Conservation (phyloP, 2,888 invertebrate genomes). For the Adelphocoris suturalis region DNA sequence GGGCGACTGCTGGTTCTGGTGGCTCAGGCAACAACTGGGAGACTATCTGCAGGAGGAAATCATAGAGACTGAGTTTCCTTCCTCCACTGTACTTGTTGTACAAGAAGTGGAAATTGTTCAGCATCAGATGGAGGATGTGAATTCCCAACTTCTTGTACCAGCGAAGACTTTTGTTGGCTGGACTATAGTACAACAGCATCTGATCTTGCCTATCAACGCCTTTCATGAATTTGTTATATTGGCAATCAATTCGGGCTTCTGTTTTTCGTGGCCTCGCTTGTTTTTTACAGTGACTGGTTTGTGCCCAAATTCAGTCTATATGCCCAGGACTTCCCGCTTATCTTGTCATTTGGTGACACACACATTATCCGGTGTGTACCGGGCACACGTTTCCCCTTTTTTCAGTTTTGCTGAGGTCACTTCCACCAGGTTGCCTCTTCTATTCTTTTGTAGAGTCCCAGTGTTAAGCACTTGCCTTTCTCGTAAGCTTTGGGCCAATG, state of each 20-base stretch:
- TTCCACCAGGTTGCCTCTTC: slow-evolving; percentile 8
- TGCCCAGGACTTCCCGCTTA: slow-evolving; percentile 69
- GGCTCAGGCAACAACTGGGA: background rate
- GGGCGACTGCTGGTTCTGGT: background rate
- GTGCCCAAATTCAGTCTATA: slow-evolving; percentile 67
- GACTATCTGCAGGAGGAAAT: slow-evolving; percentile 6
- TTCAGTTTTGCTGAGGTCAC: slow-evolving; percentile 29
- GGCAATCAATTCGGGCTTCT: slow-evolving; percentile 60
- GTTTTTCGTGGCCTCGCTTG: slow-evolving; percentile 49
- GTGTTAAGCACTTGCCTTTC: background rate
- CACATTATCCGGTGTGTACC: background rate
- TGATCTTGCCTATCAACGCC: slow-evolving; percentile 71
- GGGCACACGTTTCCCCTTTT: slow-evolving; percentile 43
- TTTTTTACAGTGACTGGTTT: slow-evolving; percentile 62
- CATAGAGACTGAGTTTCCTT: slow-evolving; percentile 15
- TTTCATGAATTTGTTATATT: slow-evolving; percentile 62
- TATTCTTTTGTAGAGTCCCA: background rate
- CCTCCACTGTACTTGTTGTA: background rate
- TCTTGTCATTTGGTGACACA: slow-evolving; percentile 71
- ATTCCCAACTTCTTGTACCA: slow-evolving; percentile 47
- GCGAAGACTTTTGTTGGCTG: background rate
- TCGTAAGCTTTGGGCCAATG: background rate
- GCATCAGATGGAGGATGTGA: slow-evolving; percentile 22
- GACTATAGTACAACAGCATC: slow-evolving; percentile 71
- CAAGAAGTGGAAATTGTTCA: slow-evolving; percentile 1